These are phyloP conservation scores for Sarcoramphus papa DNA, from an alignment of 2,797 vertebrate genomes.

Conservation along the genomic window DNA sequence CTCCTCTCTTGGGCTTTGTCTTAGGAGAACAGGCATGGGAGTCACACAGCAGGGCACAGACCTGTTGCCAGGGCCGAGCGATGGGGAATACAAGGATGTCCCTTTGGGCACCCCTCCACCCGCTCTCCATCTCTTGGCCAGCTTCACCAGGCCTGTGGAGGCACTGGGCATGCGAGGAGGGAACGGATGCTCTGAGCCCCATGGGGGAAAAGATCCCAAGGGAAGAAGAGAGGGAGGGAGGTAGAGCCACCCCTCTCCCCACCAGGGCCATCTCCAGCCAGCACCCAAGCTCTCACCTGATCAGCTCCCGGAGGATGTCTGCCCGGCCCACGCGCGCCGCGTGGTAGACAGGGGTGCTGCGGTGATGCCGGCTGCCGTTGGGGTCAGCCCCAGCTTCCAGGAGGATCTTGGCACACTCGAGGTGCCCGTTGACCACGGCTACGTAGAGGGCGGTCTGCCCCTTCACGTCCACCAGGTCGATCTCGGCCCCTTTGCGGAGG, in stretches of 20 bases:
- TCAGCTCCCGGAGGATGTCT: conserved; percentile 87
- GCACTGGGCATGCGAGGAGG: neutral
- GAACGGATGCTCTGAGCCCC: neutral
- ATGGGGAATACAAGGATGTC: neutral
- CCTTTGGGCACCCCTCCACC: neutral
- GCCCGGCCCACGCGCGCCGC: conserved; percentile 84
- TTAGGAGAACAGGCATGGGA: neutral
- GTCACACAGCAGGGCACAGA: neutral
- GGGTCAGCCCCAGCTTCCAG: conserved; percentile 89
- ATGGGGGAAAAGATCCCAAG: neutral
- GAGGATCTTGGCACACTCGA: conserved; percentile 88
- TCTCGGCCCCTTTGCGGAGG: conserved; percentile 85
- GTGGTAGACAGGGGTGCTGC: conserved; percentile 91
- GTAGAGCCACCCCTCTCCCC: neutral
- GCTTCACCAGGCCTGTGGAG: neutral
- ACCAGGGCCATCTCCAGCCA: neutral
- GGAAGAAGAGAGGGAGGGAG: neutral
- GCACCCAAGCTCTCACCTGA: conserved; percentile 74
- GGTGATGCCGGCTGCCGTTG: conserved; percentile 91
- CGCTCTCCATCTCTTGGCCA: neutral
- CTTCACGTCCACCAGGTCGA: conserved; percentile 93
- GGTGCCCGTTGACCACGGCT: conserved; percentile 89
- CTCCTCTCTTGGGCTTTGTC: neutral
- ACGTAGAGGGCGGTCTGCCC: conserved; percentile 92
- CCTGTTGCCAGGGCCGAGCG: rapidly evolving